Conservation (phyloP, 1,140 invertebrate species). For the Batillaria attramentaria region DNA sequence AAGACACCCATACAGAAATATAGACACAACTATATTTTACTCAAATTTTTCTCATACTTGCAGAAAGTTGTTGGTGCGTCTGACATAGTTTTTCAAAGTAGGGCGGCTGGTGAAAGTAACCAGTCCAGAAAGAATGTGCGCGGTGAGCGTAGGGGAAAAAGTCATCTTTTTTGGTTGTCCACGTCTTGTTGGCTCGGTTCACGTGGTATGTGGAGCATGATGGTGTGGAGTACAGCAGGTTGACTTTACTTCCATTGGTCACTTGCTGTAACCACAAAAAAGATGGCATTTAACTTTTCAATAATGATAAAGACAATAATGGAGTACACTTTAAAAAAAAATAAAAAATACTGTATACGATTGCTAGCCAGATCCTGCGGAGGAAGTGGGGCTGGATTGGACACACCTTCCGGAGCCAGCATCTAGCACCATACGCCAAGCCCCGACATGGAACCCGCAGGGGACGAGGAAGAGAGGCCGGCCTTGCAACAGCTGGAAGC, state of each 20-base stretch:
- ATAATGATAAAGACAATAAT: not conserved
- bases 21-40: not conserved
- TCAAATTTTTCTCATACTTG: slow-evolving; percentile 63
- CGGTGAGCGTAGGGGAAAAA: slow-evolving; percentile 94
- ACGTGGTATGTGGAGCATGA: slow-evolving; percentile 92
- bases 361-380: too few species aligned
- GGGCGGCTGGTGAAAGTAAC: slow-evolving; percentile 94
- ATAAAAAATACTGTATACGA: too few species aligned
- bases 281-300: not conserved
- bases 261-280: slow-evolving; percentile 72
- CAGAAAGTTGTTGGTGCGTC: slow-evolving; percentile 84
- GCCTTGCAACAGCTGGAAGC: too few species aligned
- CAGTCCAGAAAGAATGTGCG: slow-evolving; percentile 91
- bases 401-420: too few species aligned
- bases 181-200: slow-evolving; percentile 78
- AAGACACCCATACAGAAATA: too few species aligned
- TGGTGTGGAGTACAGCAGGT: slow-evolving; percentile 94
- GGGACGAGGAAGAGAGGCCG: too few species aligned
- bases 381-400: too few species aligned
- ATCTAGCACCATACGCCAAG: too few species aligned
- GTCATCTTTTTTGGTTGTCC: slow-evolving; percentile 84
- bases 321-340: too few species aligned
- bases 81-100: slow-evolving; percentile 83
- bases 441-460: too few species aligned
- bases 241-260: slow-evolving; percentile 77